These are phyloP conservation scores for Actias luna DNA, from an alignment of 2,888 invertebrate species.

Conservation along the genomic window DNA sequence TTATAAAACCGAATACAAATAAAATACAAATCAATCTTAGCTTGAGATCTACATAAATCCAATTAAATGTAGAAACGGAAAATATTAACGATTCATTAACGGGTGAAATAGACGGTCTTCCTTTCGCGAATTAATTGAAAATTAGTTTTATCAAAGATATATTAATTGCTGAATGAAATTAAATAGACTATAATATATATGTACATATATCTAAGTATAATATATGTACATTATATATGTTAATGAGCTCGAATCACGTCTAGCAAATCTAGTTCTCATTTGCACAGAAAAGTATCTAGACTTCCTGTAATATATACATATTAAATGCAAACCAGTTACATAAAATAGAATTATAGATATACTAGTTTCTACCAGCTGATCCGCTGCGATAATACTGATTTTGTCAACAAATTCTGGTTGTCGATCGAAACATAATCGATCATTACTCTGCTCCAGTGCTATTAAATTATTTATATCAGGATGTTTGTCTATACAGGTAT, in stretches of 20 bases:
- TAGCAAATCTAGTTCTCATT: not conserved
- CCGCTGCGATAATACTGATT: no score
- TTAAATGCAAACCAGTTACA: not conserved
- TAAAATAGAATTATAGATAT: constrained; percentile 1
- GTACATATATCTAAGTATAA: not conserved
- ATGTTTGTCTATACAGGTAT: no score
- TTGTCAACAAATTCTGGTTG: no score
- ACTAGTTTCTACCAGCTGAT: no score
- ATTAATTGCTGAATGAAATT: constrained; percentile 1
- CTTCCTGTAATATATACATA: not conserved
- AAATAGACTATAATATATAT: not conserved
- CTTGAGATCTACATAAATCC: constrained; percentile 1
- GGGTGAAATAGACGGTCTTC: not conserved
- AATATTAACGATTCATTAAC: not conserved
- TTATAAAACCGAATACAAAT: not conserved
- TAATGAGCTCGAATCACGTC: not conserved
- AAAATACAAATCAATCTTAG: not conserved
- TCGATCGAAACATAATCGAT: no score
- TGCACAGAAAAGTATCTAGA: not conserved
- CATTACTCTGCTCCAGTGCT: no score
- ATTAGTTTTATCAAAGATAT: not conserved
- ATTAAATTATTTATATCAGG: no score
- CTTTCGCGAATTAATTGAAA: constrained; percentile 14
- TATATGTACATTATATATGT: not conserved
- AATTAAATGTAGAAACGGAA: constrained; percentile 6